A percentile compares a stretch with the other conserved stretches of the same genome.
phyloP scores from a whole-genome alignment of 2,113 vertebrate species.

The Nicator chloris region DNA sequence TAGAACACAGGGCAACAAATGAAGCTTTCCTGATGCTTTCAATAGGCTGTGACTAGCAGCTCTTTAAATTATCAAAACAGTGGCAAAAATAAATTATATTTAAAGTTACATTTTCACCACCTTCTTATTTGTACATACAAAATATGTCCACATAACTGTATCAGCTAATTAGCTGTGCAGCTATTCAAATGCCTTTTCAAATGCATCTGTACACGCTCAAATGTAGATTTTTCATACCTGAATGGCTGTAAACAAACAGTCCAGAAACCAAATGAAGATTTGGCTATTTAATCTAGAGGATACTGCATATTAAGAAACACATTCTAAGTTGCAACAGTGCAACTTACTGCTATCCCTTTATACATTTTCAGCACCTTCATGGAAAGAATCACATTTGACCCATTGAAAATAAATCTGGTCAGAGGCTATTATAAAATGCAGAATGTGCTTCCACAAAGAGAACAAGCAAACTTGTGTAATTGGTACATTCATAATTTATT shows the following conservation, averaged over 20 bases:
- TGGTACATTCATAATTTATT: background rate
- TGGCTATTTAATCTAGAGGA: background rate
- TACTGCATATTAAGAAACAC: background rate
- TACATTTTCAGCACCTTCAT: background rate
- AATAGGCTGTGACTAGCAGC: background rate
- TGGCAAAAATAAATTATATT: background rate
- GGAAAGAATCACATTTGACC: background rate
- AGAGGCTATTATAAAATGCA: background rate
- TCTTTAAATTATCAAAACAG: background rate
- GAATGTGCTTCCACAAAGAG: background rate
- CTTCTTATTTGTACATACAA: background rate
- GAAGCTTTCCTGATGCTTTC: background rate
- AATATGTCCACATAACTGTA: background rate
- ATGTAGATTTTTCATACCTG: background rate
- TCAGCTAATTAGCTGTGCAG: background rate
- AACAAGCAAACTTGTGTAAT: background rate
- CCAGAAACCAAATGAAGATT: background rate
- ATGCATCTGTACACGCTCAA: background rate
- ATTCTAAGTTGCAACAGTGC: background rate
- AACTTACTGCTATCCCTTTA: background rate
- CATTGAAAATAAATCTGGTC: background rate
- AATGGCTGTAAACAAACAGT: background rate
- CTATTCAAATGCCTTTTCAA: background rate
- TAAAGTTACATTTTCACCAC: background rate
- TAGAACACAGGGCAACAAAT: background rate